Conservation (phyloP, 53 echinoderm and acorn worm species). For the Stichopus horrens region DNA sequence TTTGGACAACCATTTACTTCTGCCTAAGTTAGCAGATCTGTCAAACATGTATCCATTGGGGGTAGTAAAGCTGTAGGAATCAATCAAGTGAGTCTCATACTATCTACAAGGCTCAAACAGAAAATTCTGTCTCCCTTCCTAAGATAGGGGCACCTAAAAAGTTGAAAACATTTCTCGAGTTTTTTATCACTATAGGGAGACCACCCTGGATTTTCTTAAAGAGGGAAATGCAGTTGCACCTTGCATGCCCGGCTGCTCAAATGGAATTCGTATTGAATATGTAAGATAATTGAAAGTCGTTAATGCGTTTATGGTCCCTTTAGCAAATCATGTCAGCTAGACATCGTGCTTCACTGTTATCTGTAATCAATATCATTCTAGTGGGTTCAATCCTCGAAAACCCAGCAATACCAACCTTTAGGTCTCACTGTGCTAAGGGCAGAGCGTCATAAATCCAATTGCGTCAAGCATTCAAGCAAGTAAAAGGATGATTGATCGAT, state of each 20-base stretch:
- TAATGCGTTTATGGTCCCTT: no score
- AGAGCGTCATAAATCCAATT: no score
- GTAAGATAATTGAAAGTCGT: neutral
- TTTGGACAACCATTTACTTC: conserved; percentile 6
- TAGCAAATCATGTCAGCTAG: conserved; percentile 35
- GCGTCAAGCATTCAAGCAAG: no score
- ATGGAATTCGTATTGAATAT: conserved; percentile 35
- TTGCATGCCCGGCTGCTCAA: conserved; percentile 30
- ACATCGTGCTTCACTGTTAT: conserved; percentile 49
- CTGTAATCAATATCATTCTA: conserved; percentile 53
- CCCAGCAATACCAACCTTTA: neutral
- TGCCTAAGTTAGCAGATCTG: conserved; percentile 54
- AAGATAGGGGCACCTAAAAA: conserved; percentile 38
- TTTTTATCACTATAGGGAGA: conserved; percentile 47
- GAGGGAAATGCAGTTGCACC: conserved; percentile 37
- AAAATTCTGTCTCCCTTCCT: conserved; percentile 36
- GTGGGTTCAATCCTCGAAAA: conserved; percentile 56
- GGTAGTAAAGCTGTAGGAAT: conserved; percentile 40
- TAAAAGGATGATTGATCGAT: no score
- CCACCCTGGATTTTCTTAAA: conserved; percentile 34
- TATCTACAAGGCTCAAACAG: conserved; percentile 41
- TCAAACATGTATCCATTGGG: conserved; percentile 35
- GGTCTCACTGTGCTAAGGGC: no score
- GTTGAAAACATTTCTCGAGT: conserved; percentile 26
- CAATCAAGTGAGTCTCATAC: neutral